Evolutionary conservation across 1,140 invertebrate genomes (phyloP).

Genomic region (Drosophila chauvacae): DNA sequence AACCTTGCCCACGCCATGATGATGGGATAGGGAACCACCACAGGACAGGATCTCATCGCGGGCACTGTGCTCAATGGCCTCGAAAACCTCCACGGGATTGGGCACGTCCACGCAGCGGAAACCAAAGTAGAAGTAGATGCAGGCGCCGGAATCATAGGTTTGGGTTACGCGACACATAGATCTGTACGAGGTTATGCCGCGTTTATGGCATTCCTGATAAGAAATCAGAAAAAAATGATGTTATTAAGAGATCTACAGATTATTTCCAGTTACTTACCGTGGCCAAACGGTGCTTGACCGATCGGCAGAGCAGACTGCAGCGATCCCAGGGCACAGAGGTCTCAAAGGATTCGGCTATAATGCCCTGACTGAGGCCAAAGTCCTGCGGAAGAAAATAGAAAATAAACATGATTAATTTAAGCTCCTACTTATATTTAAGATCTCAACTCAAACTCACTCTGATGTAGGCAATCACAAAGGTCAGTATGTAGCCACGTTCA

Average conservation of each 20-base stretch:
- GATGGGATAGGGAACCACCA: slow-evolving; percentile 97
- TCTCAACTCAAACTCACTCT: slow-evolving; percentile 87
- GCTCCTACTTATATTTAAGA: too few relatives aligned
- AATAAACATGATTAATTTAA: neutral
- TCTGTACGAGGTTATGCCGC: slow-evolving; percentile 87
- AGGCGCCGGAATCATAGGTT: slow-evolving; percentile 97
- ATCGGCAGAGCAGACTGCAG: slow-evolving; percentile 92
- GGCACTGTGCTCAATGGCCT: slow-evolving; percentile 92
- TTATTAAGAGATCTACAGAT: neutral
- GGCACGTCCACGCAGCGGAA: slow-evolving; percentile 90
- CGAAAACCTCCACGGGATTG: slow-evolving; percentile 93
- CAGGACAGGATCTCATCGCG: slow-evolving; percentile 95
- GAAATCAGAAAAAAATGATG: neutral
- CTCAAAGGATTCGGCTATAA: slow-evolving; percentile 98
- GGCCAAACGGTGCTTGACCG: slow-evolving; percentile 93
- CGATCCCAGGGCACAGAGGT: slow-evolving; percentile 99
- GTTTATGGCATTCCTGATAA: slow-evolving; percentile 88
- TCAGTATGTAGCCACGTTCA: slow-evolving; percentile 96
- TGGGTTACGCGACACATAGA: slow-evolving; percentile 96
- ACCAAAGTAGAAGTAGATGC: slow-evolving; percentile 99
- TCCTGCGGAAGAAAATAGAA: slow-evolving; percentile 87
- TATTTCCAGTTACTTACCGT: slow-evolving; percentile 44
- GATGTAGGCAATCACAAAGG: slow-evolving; percentile 99
- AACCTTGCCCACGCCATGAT: slow-evolving; percentile 98
- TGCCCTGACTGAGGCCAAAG: slow-evolving; percentile 93